These are phyloP conservation scores for Megalonaias nervosa DNA, from an alignment of 1,140 invertebrate species.

Conservation along the genomic window DNA sequence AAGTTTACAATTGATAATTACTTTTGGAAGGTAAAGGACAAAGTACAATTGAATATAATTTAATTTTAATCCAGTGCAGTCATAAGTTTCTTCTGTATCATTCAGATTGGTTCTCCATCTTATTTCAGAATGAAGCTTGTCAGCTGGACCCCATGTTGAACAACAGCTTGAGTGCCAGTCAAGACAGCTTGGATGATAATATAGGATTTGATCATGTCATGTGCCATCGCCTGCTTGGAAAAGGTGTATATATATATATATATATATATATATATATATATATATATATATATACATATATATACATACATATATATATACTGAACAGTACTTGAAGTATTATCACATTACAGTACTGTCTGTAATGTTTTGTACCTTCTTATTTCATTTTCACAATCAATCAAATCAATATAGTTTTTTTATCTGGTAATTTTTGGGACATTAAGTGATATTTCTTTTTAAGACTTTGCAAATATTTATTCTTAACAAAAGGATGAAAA, in stretches of 20 bases:
- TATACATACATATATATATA: background rate
- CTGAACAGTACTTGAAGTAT: background rate
- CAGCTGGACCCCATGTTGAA: slow-evolving; percentile 35
- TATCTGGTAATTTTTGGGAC: too few relatives aligned
- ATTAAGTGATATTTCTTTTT: too few relatives aligned
- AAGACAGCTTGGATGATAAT: slow-evolving; percentile 63
- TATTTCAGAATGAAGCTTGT: slow-evolving; percentile 22
- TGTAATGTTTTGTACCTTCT: background rate
- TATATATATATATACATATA: background rate
- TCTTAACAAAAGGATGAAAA: too few relatives aligned
- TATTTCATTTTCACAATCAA: background rate
- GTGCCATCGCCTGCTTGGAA: slow-evolving; percentile 61
- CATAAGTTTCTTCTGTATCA: too few relatives aligned
- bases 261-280: background rate
- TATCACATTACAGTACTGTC: too few relatives aligned
- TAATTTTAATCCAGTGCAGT: too few relatives aligned
- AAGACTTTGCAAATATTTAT: too few relatives aligned
- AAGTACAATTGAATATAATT: too few relatives aligned
- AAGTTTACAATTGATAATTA: too few relatives aligned
- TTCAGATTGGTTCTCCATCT: background rate
- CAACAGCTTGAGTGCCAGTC: slow-evolving; percentile 40
- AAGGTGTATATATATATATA: slow-evolving; percentile 42
- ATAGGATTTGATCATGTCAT: slow-evolving; percentile 65
- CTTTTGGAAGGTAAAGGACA: too few relatives aligned
- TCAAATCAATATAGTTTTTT: background rate